Base-by-base conservation (phyloP, 2,113 vertebrate species). In the Clupea harengus region DNA sequence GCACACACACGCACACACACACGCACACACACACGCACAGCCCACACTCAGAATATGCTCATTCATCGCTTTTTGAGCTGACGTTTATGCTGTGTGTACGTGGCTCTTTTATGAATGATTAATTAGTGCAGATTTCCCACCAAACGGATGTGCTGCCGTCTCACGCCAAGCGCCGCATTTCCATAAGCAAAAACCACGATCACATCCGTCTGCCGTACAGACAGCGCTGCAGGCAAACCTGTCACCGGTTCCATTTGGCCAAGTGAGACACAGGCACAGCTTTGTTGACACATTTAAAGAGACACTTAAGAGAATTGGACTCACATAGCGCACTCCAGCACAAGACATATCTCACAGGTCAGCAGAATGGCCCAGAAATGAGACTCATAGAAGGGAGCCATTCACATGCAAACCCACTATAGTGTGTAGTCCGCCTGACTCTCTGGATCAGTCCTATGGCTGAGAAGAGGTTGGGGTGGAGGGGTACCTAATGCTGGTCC, bases 211-310 rank as follows among this genome's bases (percentile, higher is more conserved):
- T 54, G 81, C 60, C 81, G 87, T 82, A 87, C 85, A n/a, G 72
- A 75, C 81, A 84, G 86, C 45, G 88, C 13, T 89, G 87, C 86
- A 89, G 87, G 89, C 90, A 87, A 86, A 90, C 89, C 89, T 89
- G 87, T 85, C 86, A 82, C 72, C 86, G 86, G 84, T 81, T 88
- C 72, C 86, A 60, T 86, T 28, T 47, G 83, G 83, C 57, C 85
- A 87, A 89, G 92, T 89, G 83, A 84, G 88, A 81, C 83, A 87
- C 57, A 60, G 84, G 67, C 82, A 83, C 52, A 87, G 85, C 87
- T 84, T 82, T 46, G 4, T 32, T 39, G 28, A 44, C 28, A 78
- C 25, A 44, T 78, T 3, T 5, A 15, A 39, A 44, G 32, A 11
- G 72, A 39, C 72, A 39, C 72, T 78, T 44, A 78, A 32, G 72